These are phyloP conservation scores for Naja naja DNA, from an alignment of 2,113 vertebrate genomes.

Conservation along the genomic window DNA sequence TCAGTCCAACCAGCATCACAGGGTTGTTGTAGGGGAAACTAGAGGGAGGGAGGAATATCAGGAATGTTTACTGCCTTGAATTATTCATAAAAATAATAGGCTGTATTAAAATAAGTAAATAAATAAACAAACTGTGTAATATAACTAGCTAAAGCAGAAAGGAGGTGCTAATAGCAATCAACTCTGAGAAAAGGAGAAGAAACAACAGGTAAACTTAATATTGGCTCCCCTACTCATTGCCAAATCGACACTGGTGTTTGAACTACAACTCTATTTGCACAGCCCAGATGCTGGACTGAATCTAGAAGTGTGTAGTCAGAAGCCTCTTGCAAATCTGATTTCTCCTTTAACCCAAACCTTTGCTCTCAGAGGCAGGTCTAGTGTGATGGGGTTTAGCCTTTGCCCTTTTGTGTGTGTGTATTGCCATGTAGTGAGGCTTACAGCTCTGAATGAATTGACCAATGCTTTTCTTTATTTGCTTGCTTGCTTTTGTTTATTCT, in stretches of 20 bases:
- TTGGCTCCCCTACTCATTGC: not conserved
- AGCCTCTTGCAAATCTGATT: not conserved
- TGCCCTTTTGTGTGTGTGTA: not conserved
- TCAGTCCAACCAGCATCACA: not conserved
- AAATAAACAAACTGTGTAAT: not conserved
- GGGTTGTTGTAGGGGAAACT: not conserved
- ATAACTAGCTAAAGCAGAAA: not conserved
- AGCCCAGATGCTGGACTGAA: not conserved
- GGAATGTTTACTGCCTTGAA: not conserved
- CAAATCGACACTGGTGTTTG: not conserved
- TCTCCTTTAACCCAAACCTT: not conserved
- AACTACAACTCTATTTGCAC: not conserved
- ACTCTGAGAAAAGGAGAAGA: not conserved
- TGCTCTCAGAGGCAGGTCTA: not conserved
- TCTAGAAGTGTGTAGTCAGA: too few relatives aligned
- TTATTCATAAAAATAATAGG: not conserved
- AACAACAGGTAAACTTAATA: not conserved
- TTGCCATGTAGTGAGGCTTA: not conserved
- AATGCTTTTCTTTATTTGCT: not conserved
- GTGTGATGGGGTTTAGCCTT: not conserved
- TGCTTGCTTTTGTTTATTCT: not conserved
- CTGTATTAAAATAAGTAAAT: not conserved
- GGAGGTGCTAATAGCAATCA: not conserved
- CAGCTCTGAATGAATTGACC: not conserved
- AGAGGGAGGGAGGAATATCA: not conserved